phyloP scores from a whole-genome alignment of 2,888 invertebrate genomes.

The Mythimna vitellina region DNA sequence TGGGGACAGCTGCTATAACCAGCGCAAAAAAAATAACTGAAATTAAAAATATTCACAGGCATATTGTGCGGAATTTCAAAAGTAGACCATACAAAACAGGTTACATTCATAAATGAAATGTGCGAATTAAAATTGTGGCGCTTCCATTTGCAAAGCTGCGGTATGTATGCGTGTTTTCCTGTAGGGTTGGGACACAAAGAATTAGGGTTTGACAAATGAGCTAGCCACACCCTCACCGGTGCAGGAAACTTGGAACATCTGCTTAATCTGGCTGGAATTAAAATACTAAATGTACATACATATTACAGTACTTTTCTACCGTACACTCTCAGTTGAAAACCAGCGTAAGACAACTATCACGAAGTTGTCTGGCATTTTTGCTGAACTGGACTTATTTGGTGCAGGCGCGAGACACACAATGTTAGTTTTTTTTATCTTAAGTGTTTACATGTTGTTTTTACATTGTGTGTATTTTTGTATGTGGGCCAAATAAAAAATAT shows the following conservation, averaged over 20 bases:
- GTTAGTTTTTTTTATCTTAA: too few relatives aligned
- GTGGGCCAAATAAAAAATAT: too few relatives aligned
- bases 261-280: slow-evolving; percentile 21
- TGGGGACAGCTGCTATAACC: slow-evolving; percentile 44
- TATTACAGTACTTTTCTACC: too few relatives aligned
- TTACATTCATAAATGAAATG: slow-evolving; percentile 19
- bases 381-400: too few relatives aligned
- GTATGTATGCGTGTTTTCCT: background rate
- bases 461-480: too few relatives aligned
- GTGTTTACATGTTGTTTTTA: too few relatives aligned
- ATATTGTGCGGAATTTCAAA: slow-evolving; percentile 25
- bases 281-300: too few relatives aligned
- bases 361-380: too few relatives aligned
- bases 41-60: slow-evolving; percentile 32
- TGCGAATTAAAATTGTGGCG: slow-evolving; percentile 13
- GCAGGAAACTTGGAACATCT: slow-evolving; percentile 17
- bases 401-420: too few relatives aligned
- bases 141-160: slow-evolving; percentile 23
- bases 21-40: slow-evolving; percentile 37
- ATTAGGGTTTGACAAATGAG: slow-evolving; percentile 34
- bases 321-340: too few relatives aligned
- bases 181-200: slow-evolving; percentile 24
- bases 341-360: too few relatives aligned
- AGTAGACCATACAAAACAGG: slow-evolving; percentile 33
- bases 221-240: background rate